Evolutionary conservation across 2,888 invertebrate species (phyloP), one percentile per base, ranked within the genome.

Genomic region (Smittia sp.): DNA sequence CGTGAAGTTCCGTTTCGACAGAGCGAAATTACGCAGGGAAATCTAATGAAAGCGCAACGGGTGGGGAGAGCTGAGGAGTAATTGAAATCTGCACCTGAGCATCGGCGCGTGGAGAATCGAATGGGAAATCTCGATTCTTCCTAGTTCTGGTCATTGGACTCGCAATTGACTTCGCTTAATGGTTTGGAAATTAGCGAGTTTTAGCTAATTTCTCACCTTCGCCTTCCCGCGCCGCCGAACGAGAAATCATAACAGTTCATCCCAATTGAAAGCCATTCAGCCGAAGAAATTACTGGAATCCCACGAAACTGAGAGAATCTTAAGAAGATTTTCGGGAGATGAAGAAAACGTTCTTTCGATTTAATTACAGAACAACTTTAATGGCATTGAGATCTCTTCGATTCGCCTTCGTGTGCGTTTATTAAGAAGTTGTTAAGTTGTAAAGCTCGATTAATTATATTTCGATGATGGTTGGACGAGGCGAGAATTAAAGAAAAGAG

Each of bases 211-310:
- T 68, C 68, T 46, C 68, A 68, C 68, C 68, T 68, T 24, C 22
- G 15, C 15, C 11, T 22, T 67, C 13, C 11, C 20, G 13, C 9
- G 13, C 1, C 13, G 32, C 11, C 22, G 27, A 68, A 41, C 13
- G 13, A 41, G 46, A n/a, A 68, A 68, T 41, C 22, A 68, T 68
- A 46, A 68, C 68, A 68, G 68, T 68, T 41, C n/a, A n/a, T n/a
- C n/a, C 32, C 32, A 32, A 32, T 46, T 46, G 11, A 46, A 46
- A 46, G 15, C 15, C 46, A 46, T 46, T 46, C 46, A 46, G 32
- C 32, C 9, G 32, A 46, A 46, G 46, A 46, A 46, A 15, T 32
- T 32, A 9, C n/a, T 46, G 6, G 6, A 46, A 46, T 13, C 46
- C n/a, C 32, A n/a, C 32, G 32, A 32, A 32, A 9, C 32, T 32